Evolutionary conservation across 1,140 invertebrate species (phyloP), one percentile per base, ranked within the genome.

Genomic region (Drosophila murphyi): DNA sequence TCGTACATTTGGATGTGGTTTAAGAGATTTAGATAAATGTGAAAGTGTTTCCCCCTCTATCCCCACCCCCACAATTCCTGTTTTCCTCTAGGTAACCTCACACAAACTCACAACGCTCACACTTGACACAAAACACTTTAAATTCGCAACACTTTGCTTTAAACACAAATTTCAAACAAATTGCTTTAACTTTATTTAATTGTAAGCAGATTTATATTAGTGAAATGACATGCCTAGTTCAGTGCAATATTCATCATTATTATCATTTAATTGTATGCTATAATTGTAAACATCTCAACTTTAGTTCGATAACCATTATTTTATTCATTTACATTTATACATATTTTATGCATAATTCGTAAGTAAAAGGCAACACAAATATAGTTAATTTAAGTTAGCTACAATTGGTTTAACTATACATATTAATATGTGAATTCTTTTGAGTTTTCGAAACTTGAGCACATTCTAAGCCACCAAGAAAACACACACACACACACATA

Each of bases 1-100:
- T 83, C 80, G 45, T 74, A 87, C 72, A 80, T 83, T 88, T 83
- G 80, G 77, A 89, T 89, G 83, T 88, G 85, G 85, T 89, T 74
- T 78, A 89, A 89, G 80, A 87, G 37, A 80, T 55, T 76, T 87
- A 87, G 83, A 64, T 88, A 89, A 88, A 83, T 88, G 85, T 88
- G 69, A 88, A 88, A 72, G 76, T 82, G 76, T 82, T 67, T 41
- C 43, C 61, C 39, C 10, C 37, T 8, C 51, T 29, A 20, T 5
- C 7, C 39, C 31, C 29, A 32, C 32, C 43, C n/a, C 5, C 29
- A n/a, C 28, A 29, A 37, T 8, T 39, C 28, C 20, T 8, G 29
- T 52, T 47, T 55, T 51, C 43, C 63, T 43, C 55, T 20, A 48
- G 31, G 70, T 34, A 71, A 52, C 34, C 12, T 3, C 50, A 31